Evolutionary conservation across 2,888 invertebrate genomes (phyloP).

Genomic region (Dusona sp.): DNA sequence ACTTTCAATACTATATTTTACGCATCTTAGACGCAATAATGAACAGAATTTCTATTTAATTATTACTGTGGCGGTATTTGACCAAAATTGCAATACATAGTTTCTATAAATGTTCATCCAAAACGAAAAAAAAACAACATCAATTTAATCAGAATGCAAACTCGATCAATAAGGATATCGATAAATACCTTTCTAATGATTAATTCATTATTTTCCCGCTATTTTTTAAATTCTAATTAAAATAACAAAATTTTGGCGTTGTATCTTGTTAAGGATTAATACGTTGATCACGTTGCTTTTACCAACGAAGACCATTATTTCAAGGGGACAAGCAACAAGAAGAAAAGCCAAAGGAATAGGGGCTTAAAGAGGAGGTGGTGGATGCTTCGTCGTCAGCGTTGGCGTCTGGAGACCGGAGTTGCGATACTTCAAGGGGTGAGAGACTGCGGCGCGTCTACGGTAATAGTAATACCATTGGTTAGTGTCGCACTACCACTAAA

Average conservation of each 20-base stretch:
- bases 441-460: conserved; percentile 18
- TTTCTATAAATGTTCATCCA: no score
- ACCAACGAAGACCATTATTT: background rate
- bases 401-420: conserved; percentile 20
- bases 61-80: no score
- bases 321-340: background rate
- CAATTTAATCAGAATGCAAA: background rate
- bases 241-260: no score
- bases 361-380: conserved; percentile 24
- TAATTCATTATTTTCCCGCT: background rate
- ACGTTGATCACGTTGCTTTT: background rate
- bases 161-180: background rate
- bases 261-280: background rate
- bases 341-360: background rate
- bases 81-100: no score
- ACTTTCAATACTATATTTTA: background rate
- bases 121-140: background rate
- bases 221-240: no score
- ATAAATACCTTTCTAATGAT: background rate
- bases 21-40: background rate
- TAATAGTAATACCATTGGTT: conserved; percentile 33
- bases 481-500: conserved; percentile 16
- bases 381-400: conserved; percentile 17
- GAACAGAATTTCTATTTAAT: background rate
- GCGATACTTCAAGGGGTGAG: conserved; percentile 41